Base-by-base conservation (phyloP, 64 coral and sea anemone genomes). In the Porites australiensis region DNA sequence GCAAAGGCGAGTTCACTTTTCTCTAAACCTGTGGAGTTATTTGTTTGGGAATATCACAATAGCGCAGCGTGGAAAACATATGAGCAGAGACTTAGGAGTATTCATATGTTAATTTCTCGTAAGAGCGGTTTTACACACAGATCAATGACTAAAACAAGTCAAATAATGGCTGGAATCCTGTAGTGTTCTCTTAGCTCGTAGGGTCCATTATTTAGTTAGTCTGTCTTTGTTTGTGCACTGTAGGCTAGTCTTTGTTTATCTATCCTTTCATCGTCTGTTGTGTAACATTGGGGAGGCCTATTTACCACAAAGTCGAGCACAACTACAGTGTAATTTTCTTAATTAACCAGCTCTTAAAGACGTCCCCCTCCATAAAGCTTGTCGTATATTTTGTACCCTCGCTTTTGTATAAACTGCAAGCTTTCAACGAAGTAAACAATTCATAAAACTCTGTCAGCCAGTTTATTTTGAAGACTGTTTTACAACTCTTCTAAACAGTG, bases 241-340 rank as follows among this genome's bases (percentile, higher is more conserved):
- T 50, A 46, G 81, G 81, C 15, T 53, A 6, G 2, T 18, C n/a
- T 50, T 84, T 84, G 81, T 84, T 84, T 84, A 65, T 47, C 18
- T 8, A 23, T 7, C 18, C 13, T 10, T 64, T 84, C 44, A 64
- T 68, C 81, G 63, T 84, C 23, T 84, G 81, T 84, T 84, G 81
- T 84, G 62, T 68, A 84, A 84, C 81, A 84, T 84, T 84, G 45
- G 81, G 81, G 81, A 51, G 81, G 81, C 81, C 58, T 84, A 84
- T 84, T 84, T 84, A 69, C 63, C 19, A 46, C 81, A 67, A 16
- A 16, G 13, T 66, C 52, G 44, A 84, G 81, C 46, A 16, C 63
- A 44, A 69, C 81, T 52, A 84, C 63, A 52, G 81, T 21, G 81
- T 18, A 68, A 84, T 84, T 84, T 84, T 84, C 44, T n/a, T 84